These are phyloP conservation scores for Poecile atricapillus DNA, from an alignment of 2,113 vertebrate genomes.

Conservation along the genomic window DNA sequence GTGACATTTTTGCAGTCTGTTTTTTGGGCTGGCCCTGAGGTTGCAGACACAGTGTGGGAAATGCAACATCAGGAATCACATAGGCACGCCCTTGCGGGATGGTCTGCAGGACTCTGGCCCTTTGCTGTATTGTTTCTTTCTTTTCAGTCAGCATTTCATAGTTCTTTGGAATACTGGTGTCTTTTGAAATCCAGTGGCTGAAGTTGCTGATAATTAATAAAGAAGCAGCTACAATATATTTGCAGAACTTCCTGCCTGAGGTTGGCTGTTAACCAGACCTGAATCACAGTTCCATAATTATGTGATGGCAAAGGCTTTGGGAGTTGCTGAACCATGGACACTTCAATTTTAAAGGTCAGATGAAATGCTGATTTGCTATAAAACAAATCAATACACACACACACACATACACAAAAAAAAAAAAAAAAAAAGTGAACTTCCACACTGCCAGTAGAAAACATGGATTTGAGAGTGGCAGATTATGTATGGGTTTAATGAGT, in stretches of 20 bases:
- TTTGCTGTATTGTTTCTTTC: neutral
- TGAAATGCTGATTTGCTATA: slow-evolving; percentile 63
- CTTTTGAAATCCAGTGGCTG: neutral
- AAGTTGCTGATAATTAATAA: slow-evolving; percentile 35
- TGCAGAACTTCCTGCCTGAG: slow-evolving; percentile 14
- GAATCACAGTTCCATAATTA: slow-evolving; percentile 35
- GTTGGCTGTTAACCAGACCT: slow-evolving; percentile 12
- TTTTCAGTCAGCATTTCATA: neutral
- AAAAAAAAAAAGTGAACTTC: neutral
- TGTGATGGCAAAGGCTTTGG: slow-evolving; percentile 37
- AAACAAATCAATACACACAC: slow-evolving; percentile 56
- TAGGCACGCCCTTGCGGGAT: neutral
- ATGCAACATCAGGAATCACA: neutral
- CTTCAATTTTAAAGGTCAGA: slow-evolving; percentile 65
- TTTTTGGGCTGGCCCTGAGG: neutral
- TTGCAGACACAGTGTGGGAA: neutral
- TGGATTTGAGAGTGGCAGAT: neutral
- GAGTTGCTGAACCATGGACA: slow-evolving; percentile 60
- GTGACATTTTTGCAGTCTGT: neutral
- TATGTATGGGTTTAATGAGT: neutral
- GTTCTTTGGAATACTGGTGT: neutral
- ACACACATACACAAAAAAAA: neutral
- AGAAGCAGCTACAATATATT: slow-evolving; percentile 17
- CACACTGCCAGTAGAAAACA: neutral
- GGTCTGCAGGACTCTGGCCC: neutral